Evolutionary conservation across 2,888 invertebrate species (phyloP).

Genomic region (Pherbina coryleti): DNA sequence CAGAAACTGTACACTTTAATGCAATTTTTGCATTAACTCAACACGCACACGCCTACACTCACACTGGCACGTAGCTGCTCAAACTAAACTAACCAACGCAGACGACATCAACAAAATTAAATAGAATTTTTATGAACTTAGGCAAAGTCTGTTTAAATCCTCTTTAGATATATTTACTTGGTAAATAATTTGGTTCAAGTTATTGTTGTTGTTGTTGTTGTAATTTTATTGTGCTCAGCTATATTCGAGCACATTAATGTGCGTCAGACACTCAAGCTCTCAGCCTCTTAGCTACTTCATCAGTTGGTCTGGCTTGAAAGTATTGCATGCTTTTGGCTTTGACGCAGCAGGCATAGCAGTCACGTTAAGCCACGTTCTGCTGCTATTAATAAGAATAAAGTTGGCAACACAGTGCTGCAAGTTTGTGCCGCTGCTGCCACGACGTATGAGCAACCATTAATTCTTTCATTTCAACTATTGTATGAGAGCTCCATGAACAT

Average conservation of each 20-base stretch:
- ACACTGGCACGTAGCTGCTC: not conserved
- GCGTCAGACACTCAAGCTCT: not conserved
- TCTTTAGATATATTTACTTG: not conserved
- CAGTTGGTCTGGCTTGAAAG: not conserved
- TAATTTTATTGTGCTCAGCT: not conserved
- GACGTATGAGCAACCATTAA: slow-evolving; percentile 5
- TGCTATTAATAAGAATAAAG: slow-evolving; percentile 28
- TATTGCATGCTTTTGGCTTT: not conserved
- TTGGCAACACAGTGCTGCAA: slow-evolving; percentile 7
- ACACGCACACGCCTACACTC: not conserved
- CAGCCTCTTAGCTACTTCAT: not conserved
- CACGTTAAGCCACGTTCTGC: slow-evolving; percentile 1
- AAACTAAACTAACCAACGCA: not conserved
- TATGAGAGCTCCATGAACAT: not conserved
- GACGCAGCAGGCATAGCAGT: not conserved
- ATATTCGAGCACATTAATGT: slow-evolving; percentile 16
- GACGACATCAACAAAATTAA: not conserved
- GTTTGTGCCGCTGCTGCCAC: not conserved
- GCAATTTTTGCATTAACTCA: slow-evolving; percentile 29
- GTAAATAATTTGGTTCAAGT: not conserved
- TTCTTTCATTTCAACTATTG: not conserved
- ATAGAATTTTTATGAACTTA: slow-evolving; percentile 31
- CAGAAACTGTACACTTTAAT: slow-evolving; percentile 19
- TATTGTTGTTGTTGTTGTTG: not conserved
- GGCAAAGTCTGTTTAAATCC: slow-evolving; percentile 15